Evolutionary conservation across 2,113 vertebrate species (phyloP), one percentile per base, ranked within the genome.

Genomic region (Pseudolaguvia tuberculata): DNA sequence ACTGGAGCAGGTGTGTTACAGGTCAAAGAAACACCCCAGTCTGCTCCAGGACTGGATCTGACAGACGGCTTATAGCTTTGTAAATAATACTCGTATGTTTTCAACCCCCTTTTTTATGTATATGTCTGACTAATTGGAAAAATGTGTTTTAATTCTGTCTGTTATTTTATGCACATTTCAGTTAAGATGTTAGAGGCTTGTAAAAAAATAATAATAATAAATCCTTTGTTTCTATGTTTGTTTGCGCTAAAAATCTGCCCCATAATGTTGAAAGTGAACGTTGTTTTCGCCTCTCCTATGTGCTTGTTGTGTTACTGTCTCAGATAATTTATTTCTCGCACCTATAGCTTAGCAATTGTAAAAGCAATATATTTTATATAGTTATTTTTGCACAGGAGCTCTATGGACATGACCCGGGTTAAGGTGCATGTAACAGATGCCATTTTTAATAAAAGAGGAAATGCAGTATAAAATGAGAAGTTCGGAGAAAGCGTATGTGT

Each of bases 341-440:
- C 88, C 87, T 80, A 80, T 89, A 87, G 89, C 91, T 92, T 92
- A 88, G 89, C 86, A 89, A 91, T 93, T 95, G 92, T 95, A 90
- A 89, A 92, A 91, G 90, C 89, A 90, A 91, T 92, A 95, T 92
- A 91, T 94, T 92, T 91, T 92, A 90, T 91, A 92, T 92, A 96
- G 93, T 94, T 96, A 93, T 96, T 92, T 92, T 96, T 97, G 95
- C 95, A 98, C 94, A 96, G 55, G 80, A 79, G 78, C 76, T 77
- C 74, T 80, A 73, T 59, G 82, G 83, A 82, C 80, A 73, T 82
- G 74, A 79, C 81, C 73, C 85, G 84, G 82, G 81, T 85, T 85
- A 79, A 85, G 85, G 82, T 82, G 89, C 87, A 90, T 87, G 89
- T 85, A 85, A 87, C 85, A 83, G 84, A 86, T 87, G 85, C 86